Evolutionary conservation across 2,113 vertebrate species (phyloP).

Genomic region (human): GRCh38 chr17:79414001-79414500

Average conservation of each 20-base stretch:
- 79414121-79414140: not conserved
- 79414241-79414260: slow-evolving; percentile 78
- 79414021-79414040: fast-evolving
- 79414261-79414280: slow-evolving; percentile 86
- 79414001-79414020: fast-evolving
- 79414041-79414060: not conserved
- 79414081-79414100: fast-evolving
- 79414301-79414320: slow-evolving; percentile 83
- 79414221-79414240: slow-evolving; percentile 75
- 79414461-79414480: slow-evolving; percentile 76
- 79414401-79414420: slow-evolving; percentile 80
- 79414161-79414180: not conserved
- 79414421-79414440: slow-evolving; percentile 74
- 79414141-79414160: fast-evolving
- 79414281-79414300: slow-evolving; percentile 88
- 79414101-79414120: fast-evolving
- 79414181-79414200: not conserved
- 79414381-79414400: slow-evolving; percentile 85
- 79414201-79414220: slow-evolving; percentile 76
- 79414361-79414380: slow-evolving; percentile 88
- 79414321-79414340: slow-evolving; percentile 76
- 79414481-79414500: slow-evolving; percentile 73
- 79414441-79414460: slow-evolving; percentile 81
- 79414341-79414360: slow-evolving; percentile 84
- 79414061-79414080: fast-evolving